Base-by-base conservation (phyloP, 2,113 vertebrate genomes). In the Alethe castanea region DNA sequence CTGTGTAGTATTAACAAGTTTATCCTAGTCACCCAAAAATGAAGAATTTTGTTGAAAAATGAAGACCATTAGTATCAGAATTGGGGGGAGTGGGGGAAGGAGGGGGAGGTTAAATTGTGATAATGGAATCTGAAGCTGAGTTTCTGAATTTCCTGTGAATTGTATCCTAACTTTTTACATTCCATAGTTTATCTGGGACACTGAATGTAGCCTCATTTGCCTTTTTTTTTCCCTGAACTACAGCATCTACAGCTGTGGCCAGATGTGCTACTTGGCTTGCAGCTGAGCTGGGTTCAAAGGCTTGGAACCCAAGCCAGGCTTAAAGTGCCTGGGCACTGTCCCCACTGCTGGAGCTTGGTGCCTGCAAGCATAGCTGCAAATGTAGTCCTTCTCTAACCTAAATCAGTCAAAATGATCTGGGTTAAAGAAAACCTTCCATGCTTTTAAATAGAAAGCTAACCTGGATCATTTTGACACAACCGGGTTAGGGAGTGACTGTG, bases 391-490 rank as follows among this genome's bases (percentile, higher is more conserved):
- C 33, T 74, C 56, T 96, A 97, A 95, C 96, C 95, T 81, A 96
- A 95, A 95, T 94, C 92, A 95, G 88, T 94, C 95, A 96, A 59
- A 86, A 64, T 28, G 19, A 95, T 96, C 91, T 92, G 86, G 94
- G 92, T 93, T 95, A 94, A 67, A 95, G 88, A 93, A 88, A 96
- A 66, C 53, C 60, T 48, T 95, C 56, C 72, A 33, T 71, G 67
- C 19, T 94, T 95, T 97, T 96, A 96, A 96, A 95, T 96, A 97
- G 96, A 86, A 96, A 96, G 72, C 13, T 88, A 97, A 36, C 92
- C 96, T 96, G 95, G 95, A 95, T 94, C 72, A 73, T 91, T 92
- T 81, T 95, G 96, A 97, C 95, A 93, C 95, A 97, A 96, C 92
- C 72, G 38, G 96, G 96, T 96, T 97, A 94, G 77, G 86, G 44